Conservation (phyloP, 2,113 vertebrate genomes). For the Psittacula cyanocephala region DNA sequence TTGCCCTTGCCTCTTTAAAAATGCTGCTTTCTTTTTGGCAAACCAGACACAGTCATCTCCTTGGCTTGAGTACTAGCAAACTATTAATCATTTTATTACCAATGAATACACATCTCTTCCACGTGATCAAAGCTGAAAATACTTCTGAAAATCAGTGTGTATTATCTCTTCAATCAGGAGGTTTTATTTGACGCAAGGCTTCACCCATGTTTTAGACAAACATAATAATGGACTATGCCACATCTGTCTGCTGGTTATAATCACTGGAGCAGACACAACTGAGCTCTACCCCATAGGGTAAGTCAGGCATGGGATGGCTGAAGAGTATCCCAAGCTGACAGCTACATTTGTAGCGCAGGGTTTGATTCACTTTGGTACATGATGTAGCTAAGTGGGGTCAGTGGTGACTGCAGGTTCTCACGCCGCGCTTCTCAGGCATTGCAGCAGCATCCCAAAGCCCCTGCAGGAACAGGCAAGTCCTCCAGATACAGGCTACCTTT, state of each 20-base stretch:
- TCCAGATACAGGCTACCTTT: background rate
- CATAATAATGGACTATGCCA: background rate
- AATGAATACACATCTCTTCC: background rate
- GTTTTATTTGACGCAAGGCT: background rate
- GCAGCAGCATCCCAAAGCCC: background rate
- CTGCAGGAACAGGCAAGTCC: background rate
- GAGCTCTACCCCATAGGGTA: background rate
- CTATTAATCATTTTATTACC: background rate
- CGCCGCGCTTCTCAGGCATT: background rate
- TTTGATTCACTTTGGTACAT: background rate
- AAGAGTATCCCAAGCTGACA: background rate
- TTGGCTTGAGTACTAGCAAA: background rate
- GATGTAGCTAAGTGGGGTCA: background rate
- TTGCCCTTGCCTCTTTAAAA: background rate
- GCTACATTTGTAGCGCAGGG: background rate
- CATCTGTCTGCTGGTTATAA: background rate
- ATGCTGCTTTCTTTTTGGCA: background rate
- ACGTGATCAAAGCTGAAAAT: background rate
- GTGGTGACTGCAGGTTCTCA: background rate
- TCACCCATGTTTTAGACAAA: background rate
- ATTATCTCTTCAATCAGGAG: background rate
- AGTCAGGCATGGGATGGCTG: background rate
- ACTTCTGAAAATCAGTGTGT: background rate
- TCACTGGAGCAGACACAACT: fast-evolving
- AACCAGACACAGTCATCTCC: background rate